Percentiles rank a stretch among this genome's conserved stretches.
Conservation (phyloP, 2,797 vertebrate genomes). For the Phataginus tetradactyla region DNA sequence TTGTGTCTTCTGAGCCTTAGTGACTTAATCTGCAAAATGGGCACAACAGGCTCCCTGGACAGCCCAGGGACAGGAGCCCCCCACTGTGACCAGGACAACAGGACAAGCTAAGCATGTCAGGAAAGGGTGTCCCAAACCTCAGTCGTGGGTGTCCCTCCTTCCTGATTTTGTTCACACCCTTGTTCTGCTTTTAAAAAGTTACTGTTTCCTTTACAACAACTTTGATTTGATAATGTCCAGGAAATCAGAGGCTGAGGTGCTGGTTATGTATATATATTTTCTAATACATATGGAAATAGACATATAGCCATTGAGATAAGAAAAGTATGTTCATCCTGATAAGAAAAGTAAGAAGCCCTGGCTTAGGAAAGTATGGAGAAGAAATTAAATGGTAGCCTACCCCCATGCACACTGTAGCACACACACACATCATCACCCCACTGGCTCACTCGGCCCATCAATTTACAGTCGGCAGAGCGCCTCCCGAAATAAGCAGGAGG, state of each 20-base stretch:
- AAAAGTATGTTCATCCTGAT: background rate
- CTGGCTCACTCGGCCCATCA: fast-evolving
- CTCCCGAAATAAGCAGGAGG: background rate
- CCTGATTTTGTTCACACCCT: background rate
- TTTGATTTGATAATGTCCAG: background rate
- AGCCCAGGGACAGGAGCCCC: background rate
- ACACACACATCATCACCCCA: background rate
- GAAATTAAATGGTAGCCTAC: background rate
- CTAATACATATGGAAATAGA: background rate
- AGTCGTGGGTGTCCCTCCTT: background rate
- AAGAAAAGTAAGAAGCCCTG: background rate
- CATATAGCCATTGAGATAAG: background rate
- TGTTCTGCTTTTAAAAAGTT: background rate
- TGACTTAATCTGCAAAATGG: conserved; percentile 30
- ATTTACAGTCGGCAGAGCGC: no score
- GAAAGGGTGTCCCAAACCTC: no score
- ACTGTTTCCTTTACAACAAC: background rate
- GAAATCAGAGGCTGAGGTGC: background rate
- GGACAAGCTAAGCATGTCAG: fast-evolving
- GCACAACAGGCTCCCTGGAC: background rate
- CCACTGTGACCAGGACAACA: fast-evolving
- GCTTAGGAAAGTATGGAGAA: background rate
- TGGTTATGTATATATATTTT: background rate
- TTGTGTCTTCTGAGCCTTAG: background rate
- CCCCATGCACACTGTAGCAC: fast-evolving